Percentiles rank a stretch among this genome's conserved stretches.
phyloP scores from a whole-genome alignment of 2,888 invertebrate species.

The Enchytraeus crypticus region DNA sequence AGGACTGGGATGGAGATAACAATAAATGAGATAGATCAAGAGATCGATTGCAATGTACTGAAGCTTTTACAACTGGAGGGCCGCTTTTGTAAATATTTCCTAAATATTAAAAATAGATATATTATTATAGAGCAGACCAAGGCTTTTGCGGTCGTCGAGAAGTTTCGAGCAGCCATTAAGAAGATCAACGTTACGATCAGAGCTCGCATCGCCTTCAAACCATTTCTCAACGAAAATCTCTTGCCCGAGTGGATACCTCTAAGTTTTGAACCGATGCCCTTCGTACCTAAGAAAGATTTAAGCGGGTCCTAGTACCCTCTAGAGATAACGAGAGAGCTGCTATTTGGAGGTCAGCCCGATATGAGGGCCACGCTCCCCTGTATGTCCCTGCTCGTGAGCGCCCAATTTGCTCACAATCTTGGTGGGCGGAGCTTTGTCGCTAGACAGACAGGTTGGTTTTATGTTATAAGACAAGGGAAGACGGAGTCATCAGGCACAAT shows the following conservation, averaged over 20 bases:
- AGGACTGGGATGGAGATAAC: too few relatives aligned
- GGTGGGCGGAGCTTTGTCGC: slow-evolving; percentile 10
- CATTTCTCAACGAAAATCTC: slow-evolving; percentile 18
- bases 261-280: slow-evolving; percentile 20
- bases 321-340: neutral
- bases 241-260: slow-evolving; percentile 20
- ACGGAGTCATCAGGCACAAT: too few relatives aligned
- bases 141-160: slow-evolving; percentile 7
- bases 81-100: too few relatives aligned
- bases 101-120: too few relatives aligned
- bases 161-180: slow-evolving; percentile 12
- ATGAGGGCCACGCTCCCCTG: slow-evolving; percentile 13
- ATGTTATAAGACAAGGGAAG: too few relatives aligned
- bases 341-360: neutral
- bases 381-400: slow-evolving; percentile 21
- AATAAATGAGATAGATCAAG: too few relatives aligned
- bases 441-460: neutral
- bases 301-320: neutral
- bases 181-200: slow-evolving; percentile 10
- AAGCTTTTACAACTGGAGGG: too few relatives aligned
- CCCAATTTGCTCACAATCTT: slow-evolving; percentile 18
- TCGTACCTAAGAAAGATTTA: neutral
- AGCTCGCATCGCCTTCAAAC: slow-evolving; percentile 13
- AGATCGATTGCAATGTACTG: too few relatives aligned
- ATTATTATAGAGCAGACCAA: too few relatives aligned